A percentile compares a stretch with the other conserved stretches of the same genome.
Evolutionary conservation across 2,113 vertebrate genomes (phyloP).

Genomic region (Plectropomus leopardus): DNA sequence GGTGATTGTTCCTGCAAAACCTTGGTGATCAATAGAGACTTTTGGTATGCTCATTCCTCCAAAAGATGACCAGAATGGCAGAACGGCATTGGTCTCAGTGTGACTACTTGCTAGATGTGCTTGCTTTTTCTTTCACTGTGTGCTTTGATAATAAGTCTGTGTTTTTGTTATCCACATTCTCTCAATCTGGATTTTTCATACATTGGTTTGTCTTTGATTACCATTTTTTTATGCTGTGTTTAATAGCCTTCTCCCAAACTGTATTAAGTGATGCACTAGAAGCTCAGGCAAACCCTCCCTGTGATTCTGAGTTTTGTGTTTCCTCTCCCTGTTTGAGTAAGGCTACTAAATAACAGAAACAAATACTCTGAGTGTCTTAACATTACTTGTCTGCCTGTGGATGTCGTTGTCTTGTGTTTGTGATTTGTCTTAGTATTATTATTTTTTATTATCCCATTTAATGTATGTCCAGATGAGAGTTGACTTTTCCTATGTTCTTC

Average conservation of each 20-base stretch:
- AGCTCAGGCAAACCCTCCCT: conserved; percentile 43
- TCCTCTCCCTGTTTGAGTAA: conserved; percentile 31
- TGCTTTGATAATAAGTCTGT: conserved; percentile 71
- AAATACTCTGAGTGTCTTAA: conserved; percentile 65
- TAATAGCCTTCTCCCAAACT: conserved; percentile 79
- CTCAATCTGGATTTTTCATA: conserved; percentile 86
- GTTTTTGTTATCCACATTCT: conserved; percentile 77
- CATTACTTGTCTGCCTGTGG: conserved; percentile 85
- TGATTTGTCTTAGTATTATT: conserved; percentile 50
- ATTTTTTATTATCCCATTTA: conserved; percentile 24
- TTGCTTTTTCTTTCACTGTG: conserved; percentile 60
- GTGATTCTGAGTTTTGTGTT: conserved; percentile 49
- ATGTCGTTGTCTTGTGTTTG: conserved; percentile 75
- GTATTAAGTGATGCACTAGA: conserved; percentile 81
- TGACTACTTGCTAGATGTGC: conserved; percentile 66
- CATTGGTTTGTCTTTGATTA: conserved; percentile 87
- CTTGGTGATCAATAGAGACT: conserved; percentile 90
- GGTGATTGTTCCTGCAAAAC: conserved; percentile 91
- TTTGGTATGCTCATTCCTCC: conserved; percentile 90
- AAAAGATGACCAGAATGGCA: conserved; percentile 85
- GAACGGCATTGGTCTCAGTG: conserved; percentile 65
- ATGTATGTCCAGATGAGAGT: conserved; percentile 80
- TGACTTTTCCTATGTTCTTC: conserved; percentile 42
- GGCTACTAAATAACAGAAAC: conserved; percentile 52
- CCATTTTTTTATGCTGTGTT: conserved; percentile 79